phyloP scores from a whole-genome alignment of 2,797 vertebrate genomes.

The Characodon lateralis region DNA sequence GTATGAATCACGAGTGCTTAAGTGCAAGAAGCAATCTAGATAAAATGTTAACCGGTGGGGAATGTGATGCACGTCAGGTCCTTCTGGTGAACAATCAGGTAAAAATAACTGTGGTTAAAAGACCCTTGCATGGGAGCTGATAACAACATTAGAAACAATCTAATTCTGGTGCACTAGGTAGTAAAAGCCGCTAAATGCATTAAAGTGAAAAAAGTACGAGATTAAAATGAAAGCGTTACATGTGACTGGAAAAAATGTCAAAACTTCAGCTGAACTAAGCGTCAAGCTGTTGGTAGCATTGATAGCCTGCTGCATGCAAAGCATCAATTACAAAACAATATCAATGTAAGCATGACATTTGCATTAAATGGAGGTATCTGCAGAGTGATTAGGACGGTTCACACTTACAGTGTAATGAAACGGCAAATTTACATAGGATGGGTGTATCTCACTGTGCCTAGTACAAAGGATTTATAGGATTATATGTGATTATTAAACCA shows the following conservation, averaged over 20 bases:
- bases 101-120: constrained; percentile 21
- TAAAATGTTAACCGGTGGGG: constrained; percentile 7
- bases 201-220: constrained; percentile 15
- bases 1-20: background rate
- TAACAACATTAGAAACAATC: constrained; percentile 52
- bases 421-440: constrained; percentile 34
- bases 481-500: constrained; percentile 50
- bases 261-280: constrained; percentile 13
- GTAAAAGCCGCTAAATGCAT: constrained; percentile 11
- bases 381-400: constrained; percentile 42
- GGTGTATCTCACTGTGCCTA: constrained; percentile 38
- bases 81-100: constrained; percentile 13
- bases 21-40: constrained; percentile 6
- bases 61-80: background rate
- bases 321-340: constrained; percentile 36
- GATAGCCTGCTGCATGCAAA: constrained; percentile 32
- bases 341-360: constrained; percentile 35
- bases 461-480: constrained; percentile 53
- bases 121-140: background rate
- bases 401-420: constrained; percentile 16
- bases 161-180: constrained; percentile 25
- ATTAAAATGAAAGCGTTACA: constrained; percentile 28
- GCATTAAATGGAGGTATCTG: constrained; percentile 50
- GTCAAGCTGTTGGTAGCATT: constrained; percentile 25
- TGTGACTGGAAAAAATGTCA: background rate